Evolutionary conservation across 2,797 vertebrate species (phyloP).

Genomic region (Melanitta fusca): DNA sequence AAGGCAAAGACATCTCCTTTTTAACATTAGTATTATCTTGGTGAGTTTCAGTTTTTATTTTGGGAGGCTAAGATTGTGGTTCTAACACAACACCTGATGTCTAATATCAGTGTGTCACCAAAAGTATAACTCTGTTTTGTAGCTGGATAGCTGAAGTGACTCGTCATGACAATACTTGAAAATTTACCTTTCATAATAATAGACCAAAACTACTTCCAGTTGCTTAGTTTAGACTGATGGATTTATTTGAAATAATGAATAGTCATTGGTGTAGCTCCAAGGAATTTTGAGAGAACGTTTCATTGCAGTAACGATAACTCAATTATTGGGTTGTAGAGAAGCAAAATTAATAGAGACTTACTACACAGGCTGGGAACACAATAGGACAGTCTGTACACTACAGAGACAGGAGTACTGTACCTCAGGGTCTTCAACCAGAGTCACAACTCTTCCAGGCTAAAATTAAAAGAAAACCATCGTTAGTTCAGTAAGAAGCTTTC

Average conservation of each 20-base stretch:
- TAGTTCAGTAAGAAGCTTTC: conserved; percentile 25
- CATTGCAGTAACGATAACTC: neutral
- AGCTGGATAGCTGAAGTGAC: neutral
- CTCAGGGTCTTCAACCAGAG: conserved; percentile 93
- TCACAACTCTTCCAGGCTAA: conserved; percentile 97
- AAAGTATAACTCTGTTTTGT: neutral
- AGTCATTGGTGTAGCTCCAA: neutral
- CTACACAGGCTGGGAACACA: neutral
- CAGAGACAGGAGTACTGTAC: conserved; percentile 78
- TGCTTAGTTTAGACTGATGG: neutral
- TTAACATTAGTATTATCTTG: neutral
- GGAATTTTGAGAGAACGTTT: neutral
- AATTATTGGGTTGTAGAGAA: neutral
- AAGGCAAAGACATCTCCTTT: neutral
- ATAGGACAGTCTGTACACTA: neutral
- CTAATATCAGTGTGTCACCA: neutral
- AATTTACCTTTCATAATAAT: neutral
- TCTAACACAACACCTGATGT: neutral
- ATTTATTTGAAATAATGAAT: neutral
- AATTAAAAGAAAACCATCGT: conserved; percentile 47
- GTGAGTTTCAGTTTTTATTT: neutral
- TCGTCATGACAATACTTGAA: neutral
- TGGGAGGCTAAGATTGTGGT: neutral
- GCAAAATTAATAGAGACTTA: neutral
- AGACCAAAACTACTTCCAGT: neutral